phyloP scores from a whole-genome alignment of 1,140 invertebrate genomes.

The Acromyrmex echinatior region DNA sequence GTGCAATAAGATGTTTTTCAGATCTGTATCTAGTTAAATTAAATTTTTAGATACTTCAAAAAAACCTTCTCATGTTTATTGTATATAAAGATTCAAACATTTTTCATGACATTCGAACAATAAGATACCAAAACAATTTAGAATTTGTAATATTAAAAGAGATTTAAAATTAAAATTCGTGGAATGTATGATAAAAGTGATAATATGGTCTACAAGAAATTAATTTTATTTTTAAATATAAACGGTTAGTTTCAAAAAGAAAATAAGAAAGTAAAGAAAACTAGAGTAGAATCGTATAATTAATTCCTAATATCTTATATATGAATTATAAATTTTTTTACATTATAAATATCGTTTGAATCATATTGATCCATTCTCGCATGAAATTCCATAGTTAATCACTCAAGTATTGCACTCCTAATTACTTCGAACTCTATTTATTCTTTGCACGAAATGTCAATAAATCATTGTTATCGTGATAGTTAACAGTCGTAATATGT shows the following conservation, averaged over 20 bases:
- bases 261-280: neutral
- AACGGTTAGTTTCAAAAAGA: neutral
- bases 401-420: neutral
- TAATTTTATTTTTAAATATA: neutral
- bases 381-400: neutral
- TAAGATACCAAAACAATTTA: neutral
- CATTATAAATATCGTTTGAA: neutral
- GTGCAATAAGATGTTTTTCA: no score
- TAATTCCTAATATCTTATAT: neutral
- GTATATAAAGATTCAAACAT: neutral
- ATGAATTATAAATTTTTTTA: neutral
- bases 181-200: neutral
- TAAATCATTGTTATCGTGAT: slow-evolving; percentile 27
- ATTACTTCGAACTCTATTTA: neutral
- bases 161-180: neutral
- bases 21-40: no score
- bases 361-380: neutral
- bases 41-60: no score
- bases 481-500: slow-evolving; percentile 33
- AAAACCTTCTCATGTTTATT: neutral
- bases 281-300: neutral
- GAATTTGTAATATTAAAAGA: neutral
- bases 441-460: neutral
- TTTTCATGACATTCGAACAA: neutral
- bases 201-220: neutral